These are phyloP conservation scores for Cacatua alba DNA, from an alignment of 2,113 vertebrate genomes.

Conservation along the genomic window DNA sequence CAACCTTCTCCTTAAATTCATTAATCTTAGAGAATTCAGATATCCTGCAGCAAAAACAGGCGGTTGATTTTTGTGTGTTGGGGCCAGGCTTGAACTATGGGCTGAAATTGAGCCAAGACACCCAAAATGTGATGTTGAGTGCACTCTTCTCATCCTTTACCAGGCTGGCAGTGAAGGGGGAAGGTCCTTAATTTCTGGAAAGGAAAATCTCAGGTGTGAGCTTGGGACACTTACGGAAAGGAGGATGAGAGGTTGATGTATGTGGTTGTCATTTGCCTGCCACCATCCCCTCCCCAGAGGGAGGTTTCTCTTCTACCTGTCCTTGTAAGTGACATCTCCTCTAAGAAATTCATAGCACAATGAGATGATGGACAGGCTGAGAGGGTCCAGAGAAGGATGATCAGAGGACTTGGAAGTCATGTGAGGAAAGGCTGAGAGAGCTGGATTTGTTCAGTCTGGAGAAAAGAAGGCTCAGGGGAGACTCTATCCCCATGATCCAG, in stretches of 20 bases:
- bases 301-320: background rate
- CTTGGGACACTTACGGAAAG: background rate
- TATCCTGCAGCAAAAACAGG: background rate
- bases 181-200: background rate
- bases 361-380: too few species aligned
- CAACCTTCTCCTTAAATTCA: background rate
- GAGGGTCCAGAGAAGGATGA: too few species aligned
- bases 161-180: background rate
- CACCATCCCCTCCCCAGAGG: background rate
- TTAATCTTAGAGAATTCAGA: background rate
- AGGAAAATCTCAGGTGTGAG: background rate
- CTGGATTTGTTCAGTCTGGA: too few species aligned
- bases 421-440: too few species aligned
- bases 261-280: rapidly evolving
- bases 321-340: too few species aligned
- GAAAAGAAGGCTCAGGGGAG: too few species aligned
- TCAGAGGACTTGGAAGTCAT: too few species aligned
- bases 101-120: background rate
- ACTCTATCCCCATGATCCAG: too few species aligned
- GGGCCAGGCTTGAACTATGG: background rate
- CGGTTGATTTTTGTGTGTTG: background rate
- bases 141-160: background rate
- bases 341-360: too few species aligned
- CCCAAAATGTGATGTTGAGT: background rate
- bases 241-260: too few species aligned